Conservation (phyloP, 2,113 vertebrate species). For the Stomatorhinus ivindoensis region DNA sequence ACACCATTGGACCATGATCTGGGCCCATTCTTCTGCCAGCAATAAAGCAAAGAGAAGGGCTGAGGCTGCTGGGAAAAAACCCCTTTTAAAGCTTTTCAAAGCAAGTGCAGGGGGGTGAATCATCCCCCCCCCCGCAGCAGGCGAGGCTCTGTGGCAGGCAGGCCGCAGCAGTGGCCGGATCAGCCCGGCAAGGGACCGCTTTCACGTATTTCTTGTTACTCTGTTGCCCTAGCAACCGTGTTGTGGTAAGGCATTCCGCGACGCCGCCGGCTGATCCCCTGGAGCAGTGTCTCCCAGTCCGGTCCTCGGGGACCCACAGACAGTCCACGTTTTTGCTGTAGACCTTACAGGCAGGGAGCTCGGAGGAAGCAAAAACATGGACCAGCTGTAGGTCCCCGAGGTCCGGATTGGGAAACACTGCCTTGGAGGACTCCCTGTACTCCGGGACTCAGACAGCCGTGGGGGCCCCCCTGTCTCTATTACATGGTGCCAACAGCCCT, state of each 20-base stretch:
- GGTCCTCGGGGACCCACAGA: too few relatives aligned
- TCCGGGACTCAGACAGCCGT: background rate
- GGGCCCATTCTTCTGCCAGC: background rate
- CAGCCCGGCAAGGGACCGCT: background rate
- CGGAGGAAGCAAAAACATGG: too few relatives aligned
- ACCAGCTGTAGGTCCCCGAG: too few relatives aligned
- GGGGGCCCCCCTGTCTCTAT: background rate
- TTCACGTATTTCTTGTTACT: background rate
- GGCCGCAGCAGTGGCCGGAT: background rate
- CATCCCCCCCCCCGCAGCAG: background rate
- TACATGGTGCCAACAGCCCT: background rate
- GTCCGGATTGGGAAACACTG: too few relatives aligned
- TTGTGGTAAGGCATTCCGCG: background rate
- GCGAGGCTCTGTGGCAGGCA: background rate
- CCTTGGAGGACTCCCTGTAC: background rate
- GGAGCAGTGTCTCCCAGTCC: too few relatives aligned
- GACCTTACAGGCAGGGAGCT: too few relatives aligned
- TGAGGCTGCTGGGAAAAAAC: background rate
- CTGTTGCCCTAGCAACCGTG: slow-evolving; percentile 27
- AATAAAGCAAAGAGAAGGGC: background rate
- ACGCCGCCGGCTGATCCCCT: background rate
- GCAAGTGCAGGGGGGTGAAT: background rate
- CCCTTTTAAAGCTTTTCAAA: background rate
- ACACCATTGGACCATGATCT: background rate
- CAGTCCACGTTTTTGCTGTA: too few relatives aligned